Evolutionary conservation across 2,797 vertebrate genomes (phyloP).

Genomic region (Steatocranus sp.): DNA sequence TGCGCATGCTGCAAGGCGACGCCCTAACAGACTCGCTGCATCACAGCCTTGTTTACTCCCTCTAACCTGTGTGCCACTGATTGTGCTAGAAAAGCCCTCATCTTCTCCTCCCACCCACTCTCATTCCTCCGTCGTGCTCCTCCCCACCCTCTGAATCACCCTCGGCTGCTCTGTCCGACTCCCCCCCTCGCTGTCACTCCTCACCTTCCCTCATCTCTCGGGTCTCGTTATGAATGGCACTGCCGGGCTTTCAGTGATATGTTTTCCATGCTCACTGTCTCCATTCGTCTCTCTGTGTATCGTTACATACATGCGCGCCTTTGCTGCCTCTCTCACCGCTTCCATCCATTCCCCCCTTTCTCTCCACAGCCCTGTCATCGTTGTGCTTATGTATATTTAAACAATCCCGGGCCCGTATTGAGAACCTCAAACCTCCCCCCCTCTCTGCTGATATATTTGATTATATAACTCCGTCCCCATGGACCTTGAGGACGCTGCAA

Average conservation of each 20-base stretch:
- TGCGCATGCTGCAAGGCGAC: slow-evolving; percentile 48
- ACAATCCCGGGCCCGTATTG: slow-evolving; percentile 7
- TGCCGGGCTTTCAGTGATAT: background rate
- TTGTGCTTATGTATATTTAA: slow-evolving; percentile 27
- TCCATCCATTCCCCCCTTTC: background rate
- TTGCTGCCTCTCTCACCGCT: background rate
- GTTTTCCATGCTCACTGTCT: background rate
- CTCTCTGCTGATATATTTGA: slow-evolving; percentile 30
- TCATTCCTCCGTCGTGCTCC: slow-evolving; percentile 4
- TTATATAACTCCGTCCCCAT: slow-evolving; percentile 63
- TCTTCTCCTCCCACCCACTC: slow-evolving; percentile 37
- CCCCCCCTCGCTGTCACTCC: background rate
- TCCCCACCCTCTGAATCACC: slow-evolving; percentile 43
- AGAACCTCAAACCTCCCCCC: background rate
- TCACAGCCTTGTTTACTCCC: slow-evolving; percentile 65
- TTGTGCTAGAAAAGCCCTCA: slow-evolving; percentile 67
- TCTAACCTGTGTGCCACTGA: slow-evolving; percentile 63
- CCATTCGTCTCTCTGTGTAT: background rate
- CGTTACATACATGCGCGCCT: background rate
- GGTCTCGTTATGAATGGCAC: slow-evolving; percentile 4
- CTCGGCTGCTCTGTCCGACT: no score
- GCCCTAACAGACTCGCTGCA: slow-evolving; percentile 59
- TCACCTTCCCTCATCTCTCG: background rate
- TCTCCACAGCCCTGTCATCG: slow-evolving; percentile 20
- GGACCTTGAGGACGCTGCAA: slow-evolving; percentile 56